Evolutionary conservation across 2,113 vertebrate genomes (phyloP).

Genomic region (Thryonomys swinderianus): DNA sequence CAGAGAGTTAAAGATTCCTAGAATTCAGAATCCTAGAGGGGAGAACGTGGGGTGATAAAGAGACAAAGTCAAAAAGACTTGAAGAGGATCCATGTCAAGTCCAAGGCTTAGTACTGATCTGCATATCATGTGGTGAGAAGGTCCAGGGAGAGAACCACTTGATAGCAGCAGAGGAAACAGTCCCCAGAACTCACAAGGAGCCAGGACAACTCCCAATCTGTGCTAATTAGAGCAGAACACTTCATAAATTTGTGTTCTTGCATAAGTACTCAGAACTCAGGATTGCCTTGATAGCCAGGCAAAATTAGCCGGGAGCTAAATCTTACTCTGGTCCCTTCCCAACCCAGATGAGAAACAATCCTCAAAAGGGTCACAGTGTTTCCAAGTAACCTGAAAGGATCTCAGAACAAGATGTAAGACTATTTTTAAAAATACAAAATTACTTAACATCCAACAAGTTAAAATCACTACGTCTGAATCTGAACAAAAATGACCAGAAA

Average conservation of each 20-base stretch:
- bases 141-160: not conserved
- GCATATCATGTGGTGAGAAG: not conserved
- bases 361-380: not conserved
- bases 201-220: not conserved
- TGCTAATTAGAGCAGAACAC: not conserved
- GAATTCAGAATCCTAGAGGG: not conserved
- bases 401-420: not conserved
- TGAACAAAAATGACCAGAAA: not conserved
- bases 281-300: not conserved
- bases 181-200: not conserved
- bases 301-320: not conserved
- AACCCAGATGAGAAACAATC: not conserved
- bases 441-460: not conserved
- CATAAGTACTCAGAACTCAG: not conserved
- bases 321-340: not conserved
- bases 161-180: not conserved
- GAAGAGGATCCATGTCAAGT: not conserved
- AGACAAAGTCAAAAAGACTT: not conserved
- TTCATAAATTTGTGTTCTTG: not conserved
- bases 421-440: slow-evolving; percentile 17
- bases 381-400: not conserved
- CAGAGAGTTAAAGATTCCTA: not conserved
- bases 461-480: not conserved
- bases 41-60: not conserved
- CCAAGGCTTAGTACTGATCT: not conserved